phyloP scores from a whole-genome alignment of 2,888 invertebrate species.

The Pseudococcus viburni region DNA sequence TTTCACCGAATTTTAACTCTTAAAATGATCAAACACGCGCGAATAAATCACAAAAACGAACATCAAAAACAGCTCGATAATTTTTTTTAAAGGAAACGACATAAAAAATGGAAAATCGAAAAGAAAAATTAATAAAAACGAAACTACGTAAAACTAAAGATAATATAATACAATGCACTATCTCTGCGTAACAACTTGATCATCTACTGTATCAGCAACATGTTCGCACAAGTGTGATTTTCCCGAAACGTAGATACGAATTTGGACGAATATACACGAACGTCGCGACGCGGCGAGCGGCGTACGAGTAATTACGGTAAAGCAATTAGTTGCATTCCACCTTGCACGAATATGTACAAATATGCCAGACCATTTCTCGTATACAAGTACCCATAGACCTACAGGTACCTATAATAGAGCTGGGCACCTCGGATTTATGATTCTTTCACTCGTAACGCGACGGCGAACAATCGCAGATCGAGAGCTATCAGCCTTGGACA shows the following conservation, averaged over 20 bases:
- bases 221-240: conserved; percentile 12
- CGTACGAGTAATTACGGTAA: conserved; percentile 13
- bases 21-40: background rate
- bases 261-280: conserved; percentile 5
- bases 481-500: background rate
- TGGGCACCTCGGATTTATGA: background rate
- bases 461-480: background rate
- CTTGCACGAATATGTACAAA: conserved; percentile 8
- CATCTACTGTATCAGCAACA: conserved; percentile 26
- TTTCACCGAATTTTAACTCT: background rate
- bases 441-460: background rate
- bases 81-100: background rate
- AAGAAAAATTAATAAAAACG: background rate
- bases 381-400: background rate
- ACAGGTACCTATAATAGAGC: background rate
- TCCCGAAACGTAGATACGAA: background rate
- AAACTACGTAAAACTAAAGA: background rate
- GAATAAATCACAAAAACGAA: background rate
- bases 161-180: background rate
- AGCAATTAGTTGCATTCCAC: conserved; percentile 47
- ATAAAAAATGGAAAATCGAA: background rate
- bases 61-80: background rate
- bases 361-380: background rate
- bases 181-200: background rate
- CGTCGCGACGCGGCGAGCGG: background rate